Evolutionary conservation across 1,140 invertebrate genomes (phyloP), one percentile per base, ranked within the genome.

Genomic region (Drosophila ironensis): DNA sequence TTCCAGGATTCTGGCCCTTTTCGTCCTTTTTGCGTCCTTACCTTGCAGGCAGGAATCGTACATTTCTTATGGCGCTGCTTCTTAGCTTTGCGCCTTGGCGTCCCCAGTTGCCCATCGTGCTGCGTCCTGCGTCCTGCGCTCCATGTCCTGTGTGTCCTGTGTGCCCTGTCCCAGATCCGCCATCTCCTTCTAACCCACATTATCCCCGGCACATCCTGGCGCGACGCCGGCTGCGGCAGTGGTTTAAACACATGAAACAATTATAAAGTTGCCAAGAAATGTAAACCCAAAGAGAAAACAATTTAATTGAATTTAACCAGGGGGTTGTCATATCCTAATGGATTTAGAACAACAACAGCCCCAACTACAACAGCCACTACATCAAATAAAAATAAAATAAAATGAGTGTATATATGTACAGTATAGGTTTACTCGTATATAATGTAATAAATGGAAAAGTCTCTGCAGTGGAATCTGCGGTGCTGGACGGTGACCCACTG

Each of bases 271-370:
- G 69, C 70, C 70, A 74, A 86, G 80, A 86, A 84, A 86, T 84
- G 80, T 84, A 84, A 84, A 75, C 78, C 78, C 80, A 68, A 74
- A 84, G 80, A 86, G 80, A 80, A 84, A 84, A 86, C 78, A 84
- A 86, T 84, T 84, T 84, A 84, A 84, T 84, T 84, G 78, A 84
- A 84, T 84, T 86, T 78, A 84, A 84, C 80, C 78, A 86, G 78
- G 78, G 59, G 78, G 80, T 84, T 84, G 78, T 86, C 78, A 84
- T 84, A 86, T 84, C 78, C 78, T 84, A 84, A 86, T 84, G 78
- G 78, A 84, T 84, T 84, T 86, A 78, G 86, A 78, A 59, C 80
- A 84, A 86, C 78, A 82, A 72, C 60, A 60, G 38, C 53, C 46
- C 38, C 41, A 76, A 53, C 42, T 27, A 59, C 63, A 48, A 52